Evolutionary conservation across 1,140 invertebrate genomes (phyloP).

Genomic region (Archivesica marissinica): DNA sequence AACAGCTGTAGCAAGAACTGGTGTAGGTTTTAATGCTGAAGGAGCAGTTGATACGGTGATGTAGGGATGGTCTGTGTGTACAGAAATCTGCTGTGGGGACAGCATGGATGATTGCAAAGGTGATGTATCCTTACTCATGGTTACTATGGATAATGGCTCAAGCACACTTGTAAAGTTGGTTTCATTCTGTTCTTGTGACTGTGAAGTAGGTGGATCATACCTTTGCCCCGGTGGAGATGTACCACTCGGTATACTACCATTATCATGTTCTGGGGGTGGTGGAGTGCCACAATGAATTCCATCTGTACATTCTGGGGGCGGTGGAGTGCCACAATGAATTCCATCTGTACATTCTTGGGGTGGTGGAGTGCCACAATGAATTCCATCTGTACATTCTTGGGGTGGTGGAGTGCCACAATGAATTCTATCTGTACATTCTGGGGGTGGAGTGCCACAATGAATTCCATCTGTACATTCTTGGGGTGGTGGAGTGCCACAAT

Average conservation of each 20-base stretch:
- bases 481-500: slow-evolving; percentile 56
- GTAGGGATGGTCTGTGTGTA: slow-evolving; percentile 53
- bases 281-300: slow-evolving; percentile 59
- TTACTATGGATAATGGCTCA: slow-evolving; percentile 2
- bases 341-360: slow-evolving; percentile 29
- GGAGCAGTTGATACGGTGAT: slow-evolving; percentile 19
- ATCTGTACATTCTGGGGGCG: slow-evolving; percentile 31
- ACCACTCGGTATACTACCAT: slow-evolving; percentile 50
- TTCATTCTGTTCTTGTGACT: not conserved
- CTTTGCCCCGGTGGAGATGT: slow-evolving; percentile 21
- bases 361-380: slow-evolving; percentile 53
- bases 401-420: slow-evolving; percentile 58
- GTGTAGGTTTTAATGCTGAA: slow-evolving; percentile 26
- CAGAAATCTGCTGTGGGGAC: slow-evolving; percentile 30
- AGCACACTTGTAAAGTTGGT: not conserved
- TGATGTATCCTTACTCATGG: not conserved
- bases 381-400: slow-evolving; percentile 25
- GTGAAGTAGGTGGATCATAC: slow-evolving; percentile 24
- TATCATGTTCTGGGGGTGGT: slow-evolving; percentile 12
- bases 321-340: slow-evolving; percentile 51
- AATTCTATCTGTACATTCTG: slow-evolving; percentile 42
- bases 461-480: slow-evolving; percentile 33
- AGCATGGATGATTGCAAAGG: not conserved
- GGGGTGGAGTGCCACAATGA: slow-evolving; percentile 58
- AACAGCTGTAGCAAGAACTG: slow-evolving; percentile 14